Base-by-base conservation (phyloP, 2,113 vertebrate species). In the Rhinopomastus cyanomelas region DNA sequence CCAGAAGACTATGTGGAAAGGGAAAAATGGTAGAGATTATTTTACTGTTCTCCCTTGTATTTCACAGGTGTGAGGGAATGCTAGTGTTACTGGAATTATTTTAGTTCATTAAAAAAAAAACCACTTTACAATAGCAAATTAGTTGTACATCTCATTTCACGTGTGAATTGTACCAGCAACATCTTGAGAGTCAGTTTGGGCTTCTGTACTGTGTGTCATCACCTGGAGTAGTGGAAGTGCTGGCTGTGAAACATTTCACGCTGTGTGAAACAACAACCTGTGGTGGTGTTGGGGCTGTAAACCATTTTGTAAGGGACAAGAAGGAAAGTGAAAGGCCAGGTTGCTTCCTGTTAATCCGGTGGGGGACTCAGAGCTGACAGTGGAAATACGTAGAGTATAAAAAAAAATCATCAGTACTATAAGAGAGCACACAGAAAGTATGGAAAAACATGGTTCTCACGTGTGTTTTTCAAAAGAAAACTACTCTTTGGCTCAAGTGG, bases 181-280 rank as follows among this genome's bases (percentile, higher is more conserved):
- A 37, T 59, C 64, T 74, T 85, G 46, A 71, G 79, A 74, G 60
- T 77, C 42, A 66, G 1, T 74, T 49, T 75, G 57, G 36, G 30
- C 11, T 53, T 81, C 57, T 81, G 36, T 18, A 49, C 23, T 0
- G 1, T 36, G 16, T 36, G 19, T 92, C 60, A 42, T 88, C 3
- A 1, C 64, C 11, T 15, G 37, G 25, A 71, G 9, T 19, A 60
- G 48, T 51, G 25, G 20, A 87, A 81, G 19, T 75, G 68, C 85
- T 91, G 51, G 64, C 46, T 65, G 46, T 69, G 65, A 14, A 21
- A 20, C 52, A 30, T 89, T 89, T 87, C 61, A 49, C 36, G 65
- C 56, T 0, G 0, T 67, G n/a, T n/a, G n/a, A n/a, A n/a, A n/a
- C n/a, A 71, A 60, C 0, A 3, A 51, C 36, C 44, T 67, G 69